Percentiles rank a stretch among this genome's conserved stretches.
Evolutionary conservation across 2,888 invertebrate genomes (phyloP).

Genomic region (Catonia carolina): DNA sequence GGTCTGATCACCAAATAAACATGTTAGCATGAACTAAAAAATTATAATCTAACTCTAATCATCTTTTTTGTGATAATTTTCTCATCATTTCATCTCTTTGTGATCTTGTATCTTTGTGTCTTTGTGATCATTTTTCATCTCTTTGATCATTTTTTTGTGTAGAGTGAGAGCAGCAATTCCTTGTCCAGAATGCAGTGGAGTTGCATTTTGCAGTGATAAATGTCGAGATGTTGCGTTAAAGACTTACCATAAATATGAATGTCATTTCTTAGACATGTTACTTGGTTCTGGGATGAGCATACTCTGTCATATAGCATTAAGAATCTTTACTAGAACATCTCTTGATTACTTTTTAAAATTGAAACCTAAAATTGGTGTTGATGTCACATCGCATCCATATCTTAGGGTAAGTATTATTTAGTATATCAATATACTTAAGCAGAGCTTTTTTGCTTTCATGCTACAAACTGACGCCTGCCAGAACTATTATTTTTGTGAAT

Average conservation of each 20-base stretch:
- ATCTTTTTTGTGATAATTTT: not conserved
- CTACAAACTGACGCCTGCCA: too few species aligned
- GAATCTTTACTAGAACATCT: constrained; percentile 67
- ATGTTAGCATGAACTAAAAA: not conserved
- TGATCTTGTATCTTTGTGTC: not conserved
- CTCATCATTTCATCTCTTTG: not conserved
- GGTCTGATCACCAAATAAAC: too few species aligned
- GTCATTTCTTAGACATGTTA: constrained; percentile 63
- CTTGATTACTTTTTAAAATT: constrained; percentile 38
- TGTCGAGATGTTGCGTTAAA: constrained; percentile 59
- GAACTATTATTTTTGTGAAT: too few species aligned
- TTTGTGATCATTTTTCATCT: not conserved
- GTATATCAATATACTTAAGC: too few species aligned
- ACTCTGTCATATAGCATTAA: constrained; percentile 63
- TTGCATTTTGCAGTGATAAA: constrained; percentile 64
- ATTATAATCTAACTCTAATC: not conserved
- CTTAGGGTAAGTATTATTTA: constrained; percentile 1
- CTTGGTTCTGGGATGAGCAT: constrained; percentile 80
- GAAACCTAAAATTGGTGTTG: not conserved
- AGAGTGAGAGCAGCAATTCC: constrained; percentile 51
- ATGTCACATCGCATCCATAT: not conserved
- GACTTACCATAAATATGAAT: constrained; percentile 69
- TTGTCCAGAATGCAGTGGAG: constrained; percentile 65
- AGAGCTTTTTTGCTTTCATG: too few species aligned
- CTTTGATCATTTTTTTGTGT: not conserved